These are phyloP conservation scores for Formicarius rufipectus DNA, from an alignment of 2,113 vertebrate genomes.

Conservation along the genomic window DNA sequence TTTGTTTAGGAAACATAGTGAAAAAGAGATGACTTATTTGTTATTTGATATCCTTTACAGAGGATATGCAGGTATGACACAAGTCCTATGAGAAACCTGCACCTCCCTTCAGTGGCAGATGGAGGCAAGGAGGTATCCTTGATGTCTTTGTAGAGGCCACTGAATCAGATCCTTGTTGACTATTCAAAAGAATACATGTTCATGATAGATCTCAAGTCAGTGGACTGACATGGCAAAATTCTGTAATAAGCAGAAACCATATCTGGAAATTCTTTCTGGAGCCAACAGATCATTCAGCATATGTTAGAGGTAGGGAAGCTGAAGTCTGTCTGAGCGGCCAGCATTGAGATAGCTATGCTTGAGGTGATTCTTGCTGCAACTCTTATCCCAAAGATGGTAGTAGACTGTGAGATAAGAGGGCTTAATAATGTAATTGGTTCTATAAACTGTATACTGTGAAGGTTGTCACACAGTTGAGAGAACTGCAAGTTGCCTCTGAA, in stretches of 20 bases:
- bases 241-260: background rate
- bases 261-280: background rate
- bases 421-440: background rate
- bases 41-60: too few relatives aligned
- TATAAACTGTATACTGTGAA: background rate
- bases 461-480: background rate
- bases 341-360: background rate
- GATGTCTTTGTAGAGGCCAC: background rate
- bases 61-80: background rate
- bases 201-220: background rate
- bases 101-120: background rate
- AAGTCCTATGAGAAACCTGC: background rate
- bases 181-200: background rate
- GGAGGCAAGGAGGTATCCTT: background rate
- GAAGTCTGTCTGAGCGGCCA: background rate
- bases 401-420: background rate
- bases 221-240: background rate
- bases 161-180: background rate
- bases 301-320: background rate
- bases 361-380: background rate
- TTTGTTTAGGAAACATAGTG: background rate
- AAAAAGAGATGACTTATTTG: background rate
- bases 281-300: background rate
- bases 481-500: background rate
- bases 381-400: background rate